Conservation (phyloP, 2,113 vertebrate genomes). For the Chionomys nivalis region DNA sequence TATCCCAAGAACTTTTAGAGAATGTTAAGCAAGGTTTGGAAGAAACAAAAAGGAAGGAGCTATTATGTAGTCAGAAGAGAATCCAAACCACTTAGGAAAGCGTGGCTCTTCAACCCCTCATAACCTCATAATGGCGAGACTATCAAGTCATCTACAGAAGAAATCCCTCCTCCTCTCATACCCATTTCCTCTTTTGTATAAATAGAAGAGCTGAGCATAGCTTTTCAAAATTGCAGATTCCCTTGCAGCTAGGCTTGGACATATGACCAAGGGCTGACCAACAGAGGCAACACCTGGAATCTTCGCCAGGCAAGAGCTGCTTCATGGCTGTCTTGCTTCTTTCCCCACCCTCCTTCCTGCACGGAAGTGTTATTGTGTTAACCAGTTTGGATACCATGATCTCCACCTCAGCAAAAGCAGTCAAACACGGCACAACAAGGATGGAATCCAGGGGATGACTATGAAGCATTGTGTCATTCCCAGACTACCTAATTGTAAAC, state of each 20-base stretch:
- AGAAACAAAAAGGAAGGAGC: neutral
- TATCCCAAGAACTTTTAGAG: neutral
- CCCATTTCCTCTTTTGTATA: neutral
- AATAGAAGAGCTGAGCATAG: neutral
- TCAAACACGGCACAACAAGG: neutral
- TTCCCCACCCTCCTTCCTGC: neutral
- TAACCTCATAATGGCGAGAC: neutral
- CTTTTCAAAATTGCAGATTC: neutral
- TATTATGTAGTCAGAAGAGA: neutral
- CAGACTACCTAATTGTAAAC: neutral
- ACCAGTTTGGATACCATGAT: neutral
- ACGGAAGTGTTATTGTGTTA: neutral
- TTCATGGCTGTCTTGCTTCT: neutral
- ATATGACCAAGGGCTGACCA: neutral
- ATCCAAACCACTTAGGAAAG: neutral
- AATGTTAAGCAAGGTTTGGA: neutral
- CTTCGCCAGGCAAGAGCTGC: neutral
- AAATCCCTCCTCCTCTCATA: neutral
- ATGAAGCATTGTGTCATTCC: neutral
- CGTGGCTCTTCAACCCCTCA: neutral
- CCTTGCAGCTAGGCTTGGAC: neutral
- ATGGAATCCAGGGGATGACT: neutral
- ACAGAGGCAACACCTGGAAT: neutral
- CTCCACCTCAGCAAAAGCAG: neutral
- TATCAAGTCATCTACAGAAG: neutral